Evolutionary conservation across 2,113 vertebrate species (phyloP).

Genomic region (Plectropomus leopardus): DNA sequence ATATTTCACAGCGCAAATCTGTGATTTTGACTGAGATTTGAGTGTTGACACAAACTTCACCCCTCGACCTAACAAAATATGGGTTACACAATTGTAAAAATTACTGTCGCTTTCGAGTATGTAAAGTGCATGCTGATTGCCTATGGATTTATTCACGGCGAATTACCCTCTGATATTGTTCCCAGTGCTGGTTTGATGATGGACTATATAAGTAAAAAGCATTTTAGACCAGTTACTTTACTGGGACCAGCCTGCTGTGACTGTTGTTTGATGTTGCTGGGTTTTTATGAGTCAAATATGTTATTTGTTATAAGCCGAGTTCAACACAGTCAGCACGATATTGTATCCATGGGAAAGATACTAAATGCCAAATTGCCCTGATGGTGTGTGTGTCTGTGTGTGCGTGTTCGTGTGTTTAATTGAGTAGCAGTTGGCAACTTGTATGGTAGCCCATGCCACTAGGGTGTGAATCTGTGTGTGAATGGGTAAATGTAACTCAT

Average conservation of each 20-base stretch:
- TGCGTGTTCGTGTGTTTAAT: too few relatives aligned
- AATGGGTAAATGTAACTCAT: too few relatives aligned
- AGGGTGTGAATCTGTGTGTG: too few relatives aligned
- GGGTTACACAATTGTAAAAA: background rate
- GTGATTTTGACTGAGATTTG: constrained; percentile 3
- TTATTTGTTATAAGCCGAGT: too few relatives aligned
- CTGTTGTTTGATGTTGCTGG: background rate
- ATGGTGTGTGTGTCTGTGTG: too few relatives aligned
- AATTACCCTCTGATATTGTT: background rate
- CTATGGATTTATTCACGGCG: background rate
- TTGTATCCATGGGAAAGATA: too few relatives aligned
- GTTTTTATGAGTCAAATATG: background rate
- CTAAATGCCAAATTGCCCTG: too few relatives aligned
- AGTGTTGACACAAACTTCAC: too few relatives aligned
- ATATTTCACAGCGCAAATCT: constrained; percentile 47
- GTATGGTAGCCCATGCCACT: too few relatives aligned
- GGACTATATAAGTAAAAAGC: constrained; percentile 16
- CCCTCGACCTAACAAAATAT: background rate
- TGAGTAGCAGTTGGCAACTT: too few relatives aligned
- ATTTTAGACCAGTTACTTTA: constrained; percentile 11
- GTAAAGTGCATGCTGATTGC: background rate
- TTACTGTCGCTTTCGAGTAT: background rate
- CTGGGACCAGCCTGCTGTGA: background rate
- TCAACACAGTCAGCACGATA: too few relatives aligned
- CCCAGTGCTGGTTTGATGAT: constrained; percentile 8